Percentiles rank a stretch among this genome's conserved stretches.
phyloP scores from a whole-genome alignment of 2,797 vertebrate species.

The Sciurus vulgaris region DNA sequence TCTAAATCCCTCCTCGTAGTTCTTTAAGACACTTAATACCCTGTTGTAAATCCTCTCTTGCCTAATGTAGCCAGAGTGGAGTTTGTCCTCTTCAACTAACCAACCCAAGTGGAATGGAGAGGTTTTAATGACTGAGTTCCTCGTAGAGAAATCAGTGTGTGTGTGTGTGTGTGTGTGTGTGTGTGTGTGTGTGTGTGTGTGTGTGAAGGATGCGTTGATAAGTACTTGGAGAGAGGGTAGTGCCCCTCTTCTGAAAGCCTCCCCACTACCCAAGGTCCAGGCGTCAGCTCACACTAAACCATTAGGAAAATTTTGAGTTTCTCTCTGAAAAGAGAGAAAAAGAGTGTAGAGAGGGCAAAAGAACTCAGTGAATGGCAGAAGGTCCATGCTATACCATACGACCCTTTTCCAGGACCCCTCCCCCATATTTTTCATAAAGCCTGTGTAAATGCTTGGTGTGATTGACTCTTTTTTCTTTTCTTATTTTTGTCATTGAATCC shows the following conservation, averaged over 20 bases:
- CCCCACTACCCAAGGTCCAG: not conserved
- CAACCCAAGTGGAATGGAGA: constrained; percentile 22
- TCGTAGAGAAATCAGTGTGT: not conserved
- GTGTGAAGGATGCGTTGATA: not conserved
- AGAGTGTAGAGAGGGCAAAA: not conserved
- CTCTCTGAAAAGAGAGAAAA: not conserved
- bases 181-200: not conserved
- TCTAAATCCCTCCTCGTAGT: constrained; percentile 66
- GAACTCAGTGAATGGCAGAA: not conserved
- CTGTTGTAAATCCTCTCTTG: constrained; percentile 48
- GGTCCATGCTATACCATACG: not conserved
- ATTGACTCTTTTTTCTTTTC: not conserved
- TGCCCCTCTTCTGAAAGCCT: not conserved
- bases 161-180: not conserved
- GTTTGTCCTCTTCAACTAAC: constrained; percentile 64
- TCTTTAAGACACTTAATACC: constrained; percentile 62
- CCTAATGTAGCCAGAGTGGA: constrained; percentile 40
- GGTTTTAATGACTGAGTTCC: not conserved
- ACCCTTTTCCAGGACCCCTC: not conserved
- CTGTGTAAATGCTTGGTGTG: not conserved
- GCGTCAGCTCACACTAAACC: not conserved
- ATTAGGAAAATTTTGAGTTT: not conserved
- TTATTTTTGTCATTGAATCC: not conserved
- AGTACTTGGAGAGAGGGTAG: not conserved
- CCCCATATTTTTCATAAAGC: constrained; percentile 21